phyloP scores from a whole-genome alignment of 2,797 vertebrate genomes.

The Silurus aristotelis region DNA sequence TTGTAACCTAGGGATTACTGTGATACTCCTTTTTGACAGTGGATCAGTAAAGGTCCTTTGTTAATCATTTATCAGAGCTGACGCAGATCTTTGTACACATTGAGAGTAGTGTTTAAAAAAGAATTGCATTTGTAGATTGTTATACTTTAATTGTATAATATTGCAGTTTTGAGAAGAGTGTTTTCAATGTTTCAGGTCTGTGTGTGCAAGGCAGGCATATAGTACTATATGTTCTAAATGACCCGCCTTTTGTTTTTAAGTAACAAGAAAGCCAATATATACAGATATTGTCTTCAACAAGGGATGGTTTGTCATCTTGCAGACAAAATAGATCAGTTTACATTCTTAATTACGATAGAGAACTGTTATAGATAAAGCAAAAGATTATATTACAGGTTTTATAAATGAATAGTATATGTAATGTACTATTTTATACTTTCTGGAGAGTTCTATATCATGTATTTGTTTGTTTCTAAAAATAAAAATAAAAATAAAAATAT shows the following conservation, averaged over 20 bases:
- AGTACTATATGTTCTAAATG: background rate
- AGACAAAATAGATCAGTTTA: background rate
- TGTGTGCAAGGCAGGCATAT: background rate
- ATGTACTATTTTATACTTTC: background rate
- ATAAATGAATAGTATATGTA: background rate
- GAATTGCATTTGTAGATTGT: background rate
- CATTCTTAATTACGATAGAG: background rate
- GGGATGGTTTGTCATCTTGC: background rate
- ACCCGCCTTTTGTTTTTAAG: background rate
- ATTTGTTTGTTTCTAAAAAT: too few relatives aligned
- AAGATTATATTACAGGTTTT: background rate
- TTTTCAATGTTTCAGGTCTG: background rate
- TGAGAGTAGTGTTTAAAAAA: background rate
- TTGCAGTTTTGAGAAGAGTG: background rate
- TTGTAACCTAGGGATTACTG: background rate
- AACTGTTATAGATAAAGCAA: too few relatives aligned
- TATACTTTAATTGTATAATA: background rate
- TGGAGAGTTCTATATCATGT: too few relatives aligned
- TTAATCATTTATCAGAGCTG: conserved; percentile 49
- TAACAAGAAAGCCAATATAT: background rate
- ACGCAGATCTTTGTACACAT: conserved; percentile 7
- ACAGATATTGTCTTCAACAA: background rate
- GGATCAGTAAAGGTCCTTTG: conserved; percentile 22
- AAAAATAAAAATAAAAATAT: too few relatives aligned
- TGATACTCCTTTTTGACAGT: background rate